phyloP scores from a whole-genome alignment of 2,113 vertebrate genomes.

The Hemibagrus wyckioides region DNA sequence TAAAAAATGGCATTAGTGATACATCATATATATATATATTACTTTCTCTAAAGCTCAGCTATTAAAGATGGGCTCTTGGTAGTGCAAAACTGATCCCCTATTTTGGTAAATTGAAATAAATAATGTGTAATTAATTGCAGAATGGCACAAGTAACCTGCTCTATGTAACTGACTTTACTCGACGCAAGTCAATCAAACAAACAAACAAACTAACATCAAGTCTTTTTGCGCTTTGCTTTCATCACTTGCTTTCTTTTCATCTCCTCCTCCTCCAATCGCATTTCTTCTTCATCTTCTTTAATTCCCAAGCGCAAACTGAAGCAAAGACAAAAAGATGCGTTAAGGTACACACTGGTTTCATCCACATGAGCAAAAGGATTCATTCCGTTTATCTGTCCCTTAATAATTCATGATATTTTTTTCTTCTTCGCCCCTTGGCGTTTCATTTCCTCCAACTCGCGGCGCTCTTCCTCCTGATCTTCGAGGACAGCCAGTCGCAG shows the following conservation, averaged over 20 bases:
- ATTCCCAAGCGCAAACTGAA: conserved; percentile 59
- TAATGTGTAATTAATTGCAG: conserved; percentile 50
- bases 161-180: not conserved
- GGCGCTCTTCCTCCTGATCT: conserved; percentile 84
- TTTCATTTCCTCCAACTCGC: conserved; percentile 83
- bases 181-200: conserved; percentile 16
- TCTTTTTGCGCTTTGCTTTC: conserved; percentile 50
- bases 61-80: conserved; percentile 46
- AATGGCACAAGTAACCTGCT: conserved; percentile 21
- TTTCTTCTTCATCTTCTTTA: conserved; percentile 59
- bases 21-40: conserved; percentile 46
- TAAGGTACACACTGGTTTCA: conserved; percentile 36
- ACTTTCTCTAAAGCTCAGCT: conserved; percentile 50
- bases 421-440: conserved; percentile 77
- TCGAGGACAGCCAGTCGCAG: conserved; percentile 87
- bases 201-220: conserved; percentile 37
- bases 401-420: conserved; percentile 70
- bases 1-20: conserved; percentile 41
- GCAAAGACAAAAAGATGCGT: conserved; percentile 36
- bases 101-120: conserved; percentile 54
- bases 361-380: not conserved
- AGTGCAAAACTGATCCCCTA: conserved; percentile 62
- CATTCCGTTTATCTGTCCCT: not conserved
- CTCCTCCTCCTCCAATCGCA: conserved; percentile 57
- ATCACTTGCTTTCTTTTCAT: conserved; percentile 54